Base-by-base conservation (phyloP, 2,888 invertebrate genomes). In the Prostheceraeus crozeri region DNA sequence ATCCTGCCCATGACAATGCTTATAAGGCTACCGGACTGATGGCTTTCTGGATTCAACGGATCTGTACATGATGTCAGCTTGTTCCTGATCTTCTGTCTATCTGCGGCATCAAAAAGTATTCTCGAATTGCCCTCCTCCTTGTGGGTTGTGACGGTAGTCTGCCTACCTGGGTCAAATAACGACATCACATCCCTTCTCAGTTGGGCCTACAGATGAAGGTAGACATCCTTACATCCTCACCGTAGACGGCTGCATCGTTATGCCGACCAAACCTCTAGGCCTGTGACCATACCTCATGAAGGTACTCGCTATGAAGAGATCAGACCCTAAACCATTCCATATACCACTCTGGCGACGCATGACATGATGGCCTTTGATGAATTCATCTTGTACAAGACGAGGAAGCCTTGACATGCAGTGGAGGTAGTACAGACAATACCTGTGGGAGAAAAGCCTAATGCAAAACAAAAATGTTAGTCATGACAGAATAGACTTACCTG, bases 91-190 rank as follows among this genome's bases (percentile, higher is more conserved):
- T 35, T 54, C 16, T 60, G 30, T 46, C 62, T 56, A 45, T 65
- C 62, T 14, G 21, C 21, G 10, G 23, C 51, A 57, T 65, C 65
- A 40, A 60, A 30, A 6, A 8, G 14, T n/a, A 59, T 62, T 30
- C 60, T 25, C 4, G 60, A 35, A 35, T 14, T 11, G 6, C 4
- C 52, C 21, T 65, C 65, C 60, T 65, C 65, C 33, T 62, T 65
- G 60, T 65, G 62, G 16, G 8, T 28, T 16, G 54, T 51, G 11
- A 31, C 35, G 1, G 10, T 6, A 8, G 16, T 16, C 11, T 19
- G 8, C 4, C 4, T 40, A 21, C 19, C 40, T 6, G 40, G 40
- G 19, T 40, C 40, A 40, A 21, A 40, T 40, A 40, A 40, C 19
- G 40, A 40, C 40, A 40, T 40, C 14, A 40, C 6, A 40, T 40